Evolutionary conservation across 2,113 vertebrate genomes (phyloP), one percentile per base, ranked within the genome.

Genomic region (Athene noctua): DNA sequence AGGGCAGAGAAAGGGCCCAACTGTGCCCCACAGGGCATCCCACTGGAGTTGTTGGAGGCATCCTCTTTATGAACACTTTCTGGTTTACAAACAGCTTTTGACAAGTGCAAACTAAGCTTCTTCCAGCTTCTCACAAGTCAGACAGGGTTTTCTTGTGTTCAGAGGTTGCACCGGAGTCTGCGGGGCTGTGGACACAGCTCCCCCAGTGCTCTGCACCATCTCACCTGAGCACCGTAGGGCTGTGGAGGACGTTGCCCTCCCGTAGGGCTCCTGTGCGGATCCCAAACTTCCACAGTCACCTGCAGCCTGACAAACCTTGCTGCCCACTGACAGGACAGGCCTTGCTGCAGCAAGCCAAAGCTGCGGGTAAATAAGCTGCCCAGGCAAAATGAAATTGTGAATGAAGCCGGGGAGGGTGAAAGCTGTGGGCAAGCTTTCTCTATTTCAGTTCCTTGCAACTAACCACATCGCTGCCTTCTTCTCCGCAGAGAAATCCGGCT

Each of bases 401-500:
- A 49, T 0, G 11, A 38, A 86, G 71, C 71, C 12, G 1, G 3
- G 23, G 62, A 40, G 54, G 54, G 5, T 2, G 3, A 70, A 47
- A 17, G 47, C 59, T 47, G 25, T 1, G 47, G 52, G 55, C 13
- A 38, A 3, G 25, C 32, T 32, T 40, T 2, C 7, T 36, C 23
- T 5, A 1, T 23, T n/a, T 47, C 36, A 32, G 7, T 70, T 77
- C 51, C 25, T 14, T 18, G 12, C 13, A 0, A 36, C 13, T 96
- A 29, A 94, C 67, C 52, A 0, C 62, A 5, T 22, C 4, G 1
- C 85, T 82, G 26, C 77, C 22, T 86, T 66, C 26, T 92, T 94
- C 59, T 96, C 95, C 1, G 0, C 97, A 99, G 99, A 99, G 95
- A 99, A 99, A 92, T 98, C 98, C 0, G 96, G 98, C 82, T 97